Evolutionary conservation across 2,113 vertebrate species (phyloP).

Genomic region (Symphodus melops): DNA sequence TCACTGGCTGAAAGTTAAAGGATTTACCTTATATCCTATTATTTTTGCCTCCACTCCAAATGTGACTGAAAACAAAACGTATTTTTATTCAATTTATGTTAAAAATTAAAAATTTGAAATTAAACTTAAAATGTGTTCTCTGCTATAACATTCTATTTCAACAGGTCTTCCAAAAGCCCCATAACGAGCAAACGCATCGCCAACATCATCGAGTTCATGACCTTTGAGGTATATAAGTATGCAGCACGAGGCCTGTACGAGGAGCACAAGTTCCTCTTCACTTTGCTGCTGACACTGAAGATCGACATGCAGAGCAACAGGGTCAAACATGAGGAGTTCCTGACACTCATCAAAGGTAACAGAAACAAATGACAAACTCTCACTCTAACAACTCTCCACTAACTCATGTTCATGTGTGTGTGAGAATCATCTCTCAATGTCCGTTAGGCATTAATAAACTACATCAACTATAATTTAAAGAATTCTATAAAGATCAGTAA

Average conservation of each 20-base stretch:
- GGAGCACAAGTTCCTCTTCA: constrained; percentile 96
- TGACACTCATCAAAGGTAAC: constrained; percentile 95
- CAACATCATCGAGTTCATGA: constrained; percentile 96
- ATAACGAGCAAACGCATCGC: constrained; percentile 91
- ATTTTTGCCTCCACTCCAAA: background rate
- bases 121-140: background rate
- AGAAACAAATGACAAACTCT: background rate
- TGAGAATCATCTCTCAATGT: too few species aligned
- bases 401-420: too few species aligned
- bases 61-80: background rate
- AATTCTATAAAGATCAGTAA: too few species aligned
- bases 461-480: too few species aligned
- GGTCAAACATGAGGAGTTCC: constrained; percentile 93
- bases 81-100: background rate
- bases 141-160: constrained; percentile 17
- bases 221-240: constrained; percentile 91
- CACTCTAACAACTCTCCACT: too few species aligned
- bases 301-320: constrained; percentile 93
- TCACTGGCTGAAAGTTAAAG: background rate
- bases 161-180: constrained; percentile 90
- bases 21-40: background rate
- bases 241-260: constrained; percentile 91
- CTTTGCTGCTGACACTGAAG: constrained; percentile 91
- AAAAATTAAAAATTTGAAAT: too few species aligned
- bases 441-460: too few species aligned